phyloP scores from a whole-genome alignment of 2,888 invertebrate species.

The Thalpophila matura region DNA sequence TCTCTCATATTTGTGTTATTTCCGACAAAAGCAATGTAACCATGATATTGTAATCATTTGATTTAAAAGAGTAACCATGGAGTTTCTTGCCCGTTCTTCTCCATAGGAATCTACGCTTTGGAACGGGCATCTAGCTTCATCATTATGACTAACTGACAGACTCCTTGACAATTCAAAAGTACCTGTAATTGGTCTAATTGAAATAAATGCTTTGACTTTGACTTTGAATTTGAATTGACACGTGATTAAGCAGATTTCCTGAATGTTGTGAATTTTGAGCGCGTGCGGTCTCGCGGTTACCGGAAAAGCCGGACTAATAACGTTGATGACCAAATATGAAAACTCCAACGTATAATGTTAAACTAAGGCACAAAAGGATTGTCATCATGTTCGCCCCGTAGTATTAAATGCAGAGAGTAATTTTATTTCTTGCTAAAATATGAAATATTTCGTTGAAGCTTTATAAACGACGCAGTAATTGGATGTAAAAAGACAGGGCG shows the following conservation, averaged over 20 bases:
- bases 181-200: too few relatives aligned
- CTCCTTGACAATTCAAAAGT: too few relatives aligned
- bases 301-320: conserved; percentile 25
- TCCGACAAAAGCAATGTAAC: too few relatives aligned
- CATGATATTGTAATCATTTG: too few relatives aligned
- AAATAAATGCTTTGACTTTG: too few relatives aligned
- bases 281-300: conserved; percentile 13
- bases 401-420: conserved; percentile 16
- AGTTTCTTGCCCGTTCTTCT: too few relatives aligned
- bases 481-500: conserved; percentile 60
- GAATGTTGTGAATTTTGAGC: conserved; percentile 11
- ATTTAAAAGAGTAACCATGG: too few relatives aligned
- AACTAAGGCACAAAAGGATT: not conserved
- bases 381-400: conserved; percentile 2
- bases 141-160: too few relatives aligned
- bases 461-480: conserved; percentile 56
- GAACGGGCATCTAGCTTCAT: too few relatives aligned
- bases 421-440: conserved; percentile 49
- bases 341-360: conserved; percentile 5
- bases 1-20: too few relatives aligned
- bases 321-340: conserved; percentile 26
- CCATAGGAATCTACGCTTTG: too few relatives aligned
- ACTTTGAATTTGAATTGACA: too few relatives aligned
- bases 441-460: conserved; percentile 54
- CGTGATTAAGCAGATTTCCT: conserved; percentile 27